A percentile compares a stretch with the other conserved stretches of the same genome.
Evolutionary conservation across 1,140 invertebrate genomes (phyloP).

Genomic region (Drosophila auraria): DNA sequence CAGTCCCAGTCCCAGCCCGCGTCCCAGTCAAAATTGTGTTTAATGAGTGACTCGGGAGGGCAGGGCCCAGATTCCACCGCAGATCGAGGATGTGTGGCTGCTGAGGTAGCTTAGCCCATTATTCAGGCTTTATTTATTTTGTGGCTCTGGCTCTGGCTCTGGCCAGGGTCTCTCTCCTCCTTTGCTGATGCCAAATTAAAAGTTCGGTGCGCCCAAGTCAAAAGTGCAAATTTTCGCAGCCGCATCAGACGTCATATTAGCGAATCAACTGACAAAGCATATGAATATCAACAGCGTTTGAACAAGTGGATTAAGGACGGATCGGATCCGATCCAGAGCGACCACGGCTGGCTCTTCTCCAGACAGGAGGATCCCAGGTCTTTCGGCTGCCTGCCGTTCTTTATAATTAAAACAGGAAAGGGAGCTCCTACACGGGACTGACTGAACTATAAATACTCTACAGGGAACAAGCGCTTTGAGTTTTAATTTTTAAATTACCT

Average conservation of each 20-base stretch:
- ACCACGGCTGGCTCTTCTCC: conserved; percentile 4
- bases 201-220: conserved; percentile 72
- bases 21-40: conserved; percentile 69
- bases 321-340: conserved; percentile 27
- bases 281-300: conserved; percentile 84
- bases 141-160: conserved; percentile 14
- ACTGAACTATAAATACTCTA: not conserved
- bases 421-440: no score
- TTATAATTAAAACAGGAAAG: conserved; percentile 60
- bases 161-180: not conserved
- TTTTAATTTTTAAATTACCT: no score
- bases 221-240: conserved; percentile 84
- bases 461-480: no score
- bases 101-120: conserved; percentile 79
- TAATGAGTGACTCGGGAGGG: conserved; percentile 76
- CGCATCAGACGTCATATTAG: conserved; percentile 82
- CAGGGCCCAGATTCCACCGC: conserved; percentile 29
- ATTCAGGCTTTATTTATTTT: conserved; percentile 83
- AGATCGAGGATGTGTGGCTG: conserved; percentile 24
- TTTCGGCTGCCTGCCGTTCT: conserved; percentile 23
- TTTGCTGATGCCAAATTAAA: conserved; percentile 64
- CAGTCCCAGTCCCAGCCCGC: conserved; percentile 16
- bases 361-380: conserved; percentile 25
- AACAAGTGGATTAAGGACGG: conserved; percentile 77
- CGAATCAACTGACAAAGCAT: conserved; percentile 84